phyloP scores from a whole-genome alignment of 2,797 vertebrate genomes.

The Gephyroberyx darwinii region DNA sequence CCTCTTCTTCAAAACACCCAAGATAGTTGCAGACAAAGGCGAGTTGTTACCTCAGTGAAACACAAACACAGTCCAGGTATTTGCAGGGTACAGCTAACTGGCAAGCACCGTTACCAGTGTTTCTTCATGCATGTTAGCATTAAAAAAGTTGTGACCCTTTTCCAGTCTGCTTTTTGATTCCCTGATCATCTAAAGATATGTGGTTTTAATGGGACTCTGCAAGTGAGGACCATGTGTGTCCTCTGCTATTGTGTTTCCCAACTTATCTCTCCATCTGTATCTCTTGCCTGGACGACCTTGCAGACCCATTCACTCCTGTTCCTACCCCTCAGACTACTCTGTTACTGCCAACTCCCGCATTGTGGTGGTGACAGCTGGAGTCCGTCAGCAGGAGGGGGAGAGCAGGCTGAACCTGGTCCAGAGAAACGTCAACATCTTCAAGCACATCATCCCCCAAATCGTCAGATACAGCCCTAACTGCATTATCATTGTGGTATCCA shows the following conservation, averaged over 20 bases:
- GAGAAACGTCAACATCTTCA: slow-evolving; percentile 91
- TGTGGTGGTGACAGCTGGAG: slow-evolving; percentile 88
- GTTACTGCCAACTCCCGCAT: slow-evolving; percentile 88
- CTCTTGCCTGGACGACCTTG: too few species aligned
- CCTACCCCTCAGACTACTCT: slow-evolving; percentile 79
- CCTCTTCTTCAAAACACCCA: slow-evolving; percentile 87
- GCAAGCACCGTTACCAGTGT: too few species aligned
- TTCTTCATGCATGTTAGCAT: too few species aligned
- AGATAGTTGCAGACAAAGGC: slow-evolving; percentile 89
- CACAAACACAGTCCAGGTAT: background rate
- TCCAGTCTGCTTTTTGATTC: background rate
- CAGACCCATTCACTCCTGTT: background rate
- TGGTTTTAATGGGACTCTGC: background rate
- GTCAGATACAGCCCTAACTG: slow-evolving; percentile 88
- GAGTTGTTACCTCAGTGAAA: slow-evolving; percentile 18
- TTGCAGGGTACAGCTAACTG: background rate
- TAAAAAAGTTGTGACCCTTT: too few species aligned
- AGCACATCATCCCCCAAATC: slow-evolving; percentile 87
- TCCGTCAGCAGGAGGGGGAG: slow-evolving; percentile 91
- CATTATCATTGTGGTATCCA: slow-evolving; percentile 88
- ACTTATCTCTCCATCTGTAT: too few species aligned
- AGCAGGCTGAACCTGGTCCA: slow-evolving; percentile 90
- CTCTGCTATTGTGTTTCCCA: too few species aligned
- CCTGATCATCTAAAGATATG: background rate
- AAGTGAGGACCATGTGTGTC: background rate